A percentile compares a stretch with the other conserved stretches of the same genome.
These are phyloP conservation scores for Armadillidium nasatum DNA, from an alignment of 1,140 invertebrate genomes.

Conservation along the genomic window DNA sequence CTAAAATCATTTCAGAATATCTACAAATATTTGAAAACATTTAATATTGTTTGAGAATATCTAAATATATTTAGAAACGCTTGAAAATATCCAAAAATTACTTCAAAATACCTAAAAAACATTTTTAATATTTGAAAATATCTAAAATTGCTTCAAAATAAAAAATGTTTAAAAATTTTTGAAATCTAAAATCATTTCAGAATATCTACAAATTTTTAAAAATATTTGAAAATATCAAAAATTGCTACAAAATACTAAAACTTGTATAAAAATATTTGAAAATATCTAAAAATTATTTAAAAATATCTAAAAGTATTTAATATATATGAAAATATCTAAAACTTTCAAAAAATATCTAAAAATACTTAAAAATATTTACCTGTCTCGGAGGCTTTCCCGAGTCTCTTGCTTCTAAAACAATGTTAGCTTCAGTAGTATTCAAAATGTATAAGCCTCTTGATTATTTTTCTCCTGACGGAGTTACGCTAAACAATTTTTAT, in stretches of 20 bases:
- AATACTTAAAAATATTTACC: constrained; percentile 49
- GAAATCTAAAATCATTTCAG: constrained; percentile 13
- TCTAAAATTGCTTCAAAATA: constrained; percentile 18
- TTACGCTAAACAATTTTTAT: constrained; percentile 54
- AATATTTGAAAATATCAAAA: background rate
- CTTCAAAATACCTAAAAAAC: too few relatives aligned
- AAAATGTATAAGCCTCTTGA: constrained; percentile 50
- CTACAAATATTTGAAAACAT: constrained; percentile 16
- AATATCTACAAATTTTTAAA: constrained; percentile 27
- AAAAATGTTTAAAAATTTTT: background rate
- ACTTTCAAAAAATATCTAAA: too few relatives aligned
- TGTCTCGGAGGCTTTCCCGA: constrained; percentile 67
- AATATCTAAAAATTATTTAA: too few relatives aligned
- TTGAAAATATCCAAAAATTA: too few relatives aligned
- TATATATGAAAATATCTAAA: background rate
- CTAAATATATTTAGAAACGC: too few relatives aligned
- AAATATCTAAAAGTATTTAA: too few relatives aligned
- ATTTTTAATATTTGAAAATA: too few relatives aligned
- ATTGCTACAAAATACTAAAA: too few relatives aligned
- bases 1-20: constrained; percentile 18
- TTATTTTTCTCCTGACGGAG: constrained; percentile 52
- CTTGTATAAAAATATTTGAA: too few relatives aligned
- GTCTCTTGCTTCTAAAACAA: constrained; percentile 74
- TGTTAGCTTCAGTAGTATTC: constrained; percentile 61
- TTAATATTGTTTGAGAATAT: too few relatives aligned